These are phyloP conservation scores for Aramus guarauna DNA, from an alignment of 2,113 vertebrate species.

Conservation along the genomic window DNA sequence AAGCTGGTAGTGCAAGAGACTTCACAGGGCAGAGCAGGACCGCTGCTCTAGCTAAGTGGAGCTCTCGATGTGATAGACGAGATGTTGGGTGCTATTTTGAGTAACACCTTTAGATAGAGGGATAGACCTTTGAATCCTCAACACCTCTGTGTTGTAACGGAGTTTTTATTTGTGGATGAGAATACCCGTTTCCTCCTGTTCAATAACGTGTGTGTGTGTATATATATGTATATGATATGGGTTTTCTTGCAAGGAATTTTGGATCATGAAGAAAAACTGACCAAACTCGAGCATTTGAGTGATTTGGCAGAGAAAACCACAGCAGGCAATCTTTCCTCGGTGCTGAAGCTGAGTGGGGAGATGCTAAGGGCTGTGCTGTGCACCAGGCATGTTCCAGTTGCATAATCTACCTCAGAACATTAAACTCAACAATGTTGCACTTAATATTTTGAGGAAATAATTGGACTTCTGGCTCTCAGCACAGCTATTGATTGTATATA, in stretches of 20 bases:
- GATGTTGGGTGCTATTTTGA: background rate
- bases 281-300: background rate
- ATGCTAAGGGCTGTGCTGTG: background rate
- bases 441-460: background rate
- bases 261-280: background rate
- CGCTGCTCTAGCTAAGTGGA: background rate
- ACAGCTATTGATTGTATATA: background rate
- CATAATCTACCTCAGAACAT: background rate
- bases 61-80: background rate
- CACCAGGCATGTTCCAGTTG: rapidly evolving
- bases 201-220: rapidly evolving
- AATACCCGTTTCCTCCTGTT: background rate
- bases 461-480: background rate
- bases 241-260: background rate
- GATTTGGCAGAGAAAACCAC: background rate
- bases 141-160: background rate
- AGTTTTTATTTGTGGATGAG: background rate
- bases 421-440: background rate
- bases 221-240: rapidly evolving
- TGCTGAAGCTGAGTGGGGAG: background rate
- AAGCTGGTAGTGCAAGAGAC: background rate
- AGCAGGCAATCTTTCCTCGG: rapidly evolving
- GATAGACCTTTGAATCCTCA: background rate
- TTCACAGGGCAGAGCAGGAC: background rate
- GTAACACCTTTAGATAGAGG: background rate